Evolutionary conservation across 1,140 invertebrate species (phyloP), one percentile per base, ranked within the genome.

Genomic region (Meloidogyne floridensis): DNA sequence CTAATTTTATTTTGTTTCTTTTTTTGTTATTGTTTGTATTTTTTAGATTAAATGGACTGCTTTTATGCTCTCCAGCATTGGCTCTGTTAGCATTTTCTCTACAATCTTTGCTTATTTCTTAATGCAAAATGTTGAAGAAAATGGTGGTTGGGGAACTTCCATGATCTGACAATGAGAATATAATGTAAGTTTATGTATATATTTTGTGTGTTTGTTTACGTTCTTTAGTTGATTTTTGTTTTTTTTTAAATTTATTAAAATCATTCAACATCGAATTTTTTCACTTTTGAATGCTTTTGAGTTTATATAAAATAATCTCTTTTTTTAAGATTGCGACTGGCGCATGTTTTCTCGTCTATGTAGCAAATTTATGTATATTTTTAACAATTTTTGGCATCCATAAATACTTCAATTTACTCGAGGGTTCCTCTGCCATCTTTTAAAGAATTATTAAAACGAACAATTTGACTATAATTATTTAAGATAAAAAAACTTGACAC

Each of bases 301-400:
- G 32, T 32, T 32, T 32, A 32, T 32, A 32, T 32, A 32, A 32
- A 32, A 32, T 32, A 32, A 32, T 32, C 32, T 32, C 32, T 65
- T 53, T n/a, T 70, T 18, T 85, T 53, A 32, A 84, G 83, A 84
- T 84, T 18, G 51, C 42, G 13, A 77, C 43, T 43, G 77, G 77
- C 15, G 83, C 84, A 51, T 84, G n/a, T 70, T 20, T 82, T 20
- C 71, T 84, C 59, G 84, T 84, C 10, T 84, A 80, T 56, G 7
- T 85, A 9, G 83, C 83, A 53, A 85, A 84, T 72, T n/a, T 80
- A 0, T 77, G 85, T 47, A 72, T 82, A n/a, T 84, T 84, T 71
- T 47, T 65, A 18, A 56, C 83, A 20, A 56, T 84, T 47, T n/a
- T 53, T 54, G 82, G 82, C 72, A 77, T 83, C 4, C 83, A 71